Base-by-base conservation (phyloP, 2,113 vertebrate species). In the Galbula dea region DNA sequence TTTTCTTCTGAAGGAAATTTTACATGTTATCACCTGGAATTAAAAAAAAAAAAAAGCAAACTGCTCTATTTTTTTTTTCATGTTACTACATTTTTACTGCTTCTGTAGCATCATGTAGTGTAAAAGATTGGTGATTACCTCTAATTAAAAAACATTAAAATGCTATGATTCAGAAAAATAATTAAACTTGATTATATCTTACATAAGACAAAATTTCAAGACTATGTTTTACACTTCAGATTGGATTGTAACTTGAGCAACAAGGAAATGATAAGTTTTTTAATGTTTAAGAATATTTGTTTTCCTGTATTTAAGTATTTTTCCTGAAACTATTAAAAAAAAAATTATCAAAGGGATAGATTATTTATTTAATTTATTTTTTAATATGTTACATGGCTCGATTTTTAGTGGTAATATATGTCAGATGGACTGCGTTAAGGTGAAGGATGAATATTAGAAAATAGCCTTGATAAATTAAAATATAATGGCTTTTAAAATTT, bases 111-210 rank as follows among this genome's bases (percentile, higher is more conserved):
- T 79, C 59, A 89, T 86, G 19, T 68, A 83, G 19, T 77, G 55
- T 85, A 89, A 84, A 94, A 95, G 82, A 79, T 67, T 90, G 48
- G 52, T 93, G 96, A 96, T 97, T 96, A 88, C 55, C 66, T 81
- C 55, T 91, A 95, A 97, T 96, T 96, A 97, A 65, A 91, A 96
- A 95, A 96, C 23, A 97, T 85, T 96, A 95, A 96, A 97, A 96
- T 94, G 67, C 54, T 90, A 36, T 72, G 72, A 89, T 65, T 96
- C 74, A 96, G 29, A 57, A 93, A 96, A 96, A 91, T 94, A 96
- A 93, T 94, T 86, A 89, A 96, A 52, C 27, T 90, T 94, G 85
- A 94, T 96, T 96, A 80, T 80, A 55, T 96, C 96, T 97, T 95
- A 75, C 83, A 24, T 58, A 73, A 96, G 51, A 37, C 30, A 95